Evolutionary conservation across 2,797 vertebrate genomes (phyloP).

Genomic region (Varecia variegata): DNA sequence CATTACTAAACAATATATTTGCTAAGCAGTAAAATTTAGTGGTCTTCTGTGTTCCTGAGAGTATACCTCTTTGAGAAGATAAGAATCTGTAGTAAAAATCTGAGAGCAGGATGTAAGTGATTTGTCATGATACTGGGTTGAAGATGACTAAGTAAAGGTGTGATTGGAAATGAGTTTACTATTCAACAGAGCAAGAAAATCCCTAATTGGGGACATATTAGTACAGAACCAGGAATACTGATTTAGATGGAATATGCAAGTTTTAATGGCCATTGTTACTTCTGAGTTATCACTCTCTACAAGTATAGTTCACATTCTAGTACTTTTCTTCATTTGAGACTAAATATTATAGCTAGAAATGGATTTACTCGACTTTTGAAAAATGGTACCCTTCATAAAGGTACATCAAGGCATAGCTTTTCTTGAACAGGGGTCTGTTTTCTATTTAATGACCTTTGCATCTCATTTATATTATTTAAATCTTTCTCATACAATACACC

Average conservation of each 20-base stretch:
- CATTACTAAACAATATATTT: not conserved
- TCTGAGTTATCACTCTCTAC: not conserved
- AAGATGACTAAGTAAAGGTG: not conserved
- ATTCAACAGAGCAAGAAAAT: not conserved
- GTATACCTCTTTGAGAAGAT: not conserved
- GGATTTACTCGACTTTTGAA: not conserved
- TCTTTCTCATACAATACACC: not conserved
- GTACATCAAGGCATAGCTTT: not conserved
- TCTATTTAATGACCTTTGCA: not conserved
- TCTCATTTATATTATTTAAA: conserved; percentile 14
- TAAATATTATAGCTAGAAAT: conserved; percentile 6
- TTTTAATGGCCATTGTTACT: not conserved
- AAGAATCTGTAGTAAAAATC: not conserved
- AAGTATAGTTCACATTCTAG: not conserved
- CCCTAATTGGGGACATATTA: not conserved
- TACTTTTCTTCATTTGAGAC: conserved; percentile 24
- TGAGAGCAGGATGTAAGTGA: not conserved
- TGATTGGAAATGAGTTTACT: not conserved
- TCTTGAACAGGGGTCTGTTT: not conserved
- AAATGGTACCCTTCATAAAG: not conserved
- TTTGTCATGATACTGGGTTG: not conserved
- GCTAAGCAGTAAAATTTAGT: not conserved
- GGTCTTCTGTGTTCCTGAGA: not conserved
- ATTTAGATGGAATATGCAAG: not conserved
- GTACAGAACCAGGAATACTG: not conserved